Base-by-base conservation (phyloP, 2,797 vertebrate species). In the Cossypha niveicapilla region DNA sequence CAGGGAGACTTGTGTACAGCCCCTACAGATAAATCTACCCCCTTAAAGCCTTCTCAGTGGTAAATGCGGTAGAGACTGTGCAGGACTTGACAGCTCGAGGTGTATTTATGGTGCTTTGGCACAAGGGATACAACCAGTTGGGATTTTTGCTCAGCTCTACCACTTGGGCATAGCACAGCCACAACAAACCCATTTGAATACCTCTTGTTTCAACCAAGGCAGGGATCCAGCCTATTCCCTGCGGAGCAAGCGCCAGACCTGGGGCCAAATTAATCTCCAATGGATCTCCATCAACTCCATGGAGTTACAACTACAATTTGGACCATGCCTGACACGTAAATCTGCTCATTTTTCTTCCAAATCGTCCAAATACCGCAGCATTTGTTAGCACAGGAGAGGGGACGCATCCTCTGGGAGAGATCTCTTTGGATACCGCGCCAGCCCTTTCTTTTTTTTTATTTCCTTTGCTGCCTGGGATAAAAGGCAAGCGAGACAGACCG, bases 381-480 rank as follows among this genome's bases (percentile, higher is more conserved):
- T 81, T 94, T 93, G 90, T 61, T 85, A 91, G 82, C 3, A 0
- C 47, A 32, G 88, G 75, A 92, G 76, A 86, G 87, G 87, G 90
- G 91, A 95, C 39, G 6, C 50, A 77, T 96, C 94, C 92, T 91
- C 73, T 1, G 41, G 88, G 92, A 92, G 90, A 79, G 87, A 85
- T 89, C 77, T 75, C 88, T 92, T 86, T 53, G 86, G 90, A 90
- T 93, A 92, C 67, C 27, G 3, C 0, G 57, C 88, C 91, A 90
- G 86, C 80, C 93, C 23, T 88, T 81, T 89, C 82, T 84, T 88
- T 82, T 54, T 91, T 93, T 68, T 87, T 65, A 85, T 94, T 89
- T 89, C 94, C 80, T 96, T 93, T 63, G 72, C 86, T 91, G 91
- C 82, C 74, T 85, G 93, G 88, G 93, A 94, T 89, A 85, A 92